Percentiles rank a stretch among this genome's conserved stretches.
Evolutionary conservation across 2,797 vertebrate species (phyloP).

Genomic region (Spinibarbus caldwelli): DNA sequence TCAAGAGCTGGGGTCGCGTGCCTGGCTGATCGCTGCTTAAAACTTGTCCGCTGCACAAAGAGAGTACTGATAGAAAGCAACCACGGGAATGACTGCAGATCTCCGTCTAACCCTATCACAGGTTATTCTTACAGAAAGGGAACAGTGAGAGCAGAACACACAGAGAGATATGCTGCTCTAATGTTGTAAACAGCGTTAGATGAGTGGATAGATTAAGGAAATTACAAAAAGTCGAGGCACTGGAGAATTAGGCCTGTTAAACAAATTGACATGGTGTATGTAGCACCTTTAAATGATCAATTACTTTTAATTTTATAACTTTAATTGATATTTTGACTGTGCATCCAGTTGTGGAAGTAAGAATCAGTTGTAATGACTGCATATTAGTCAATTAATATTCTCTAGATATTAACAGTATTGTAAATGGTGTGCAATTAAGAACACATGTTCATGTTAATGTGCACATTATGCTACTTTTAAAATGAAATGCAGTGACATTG

Average conservation of each 20-base stretch:
- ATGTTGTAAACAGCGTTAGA: conserved; percentile 57
- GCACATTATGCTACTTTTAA: neutral
- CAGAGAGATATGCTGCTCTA: conserved; percentile 39
- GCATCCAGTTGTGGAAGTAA: neutral
- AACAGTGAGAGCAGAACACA: conserved; percentile 47
- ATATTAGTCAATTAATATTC: neutral
- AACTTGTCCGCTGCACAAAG: conserved; percentile 74
- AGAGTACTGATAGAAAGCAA: conserved; percentile 71
- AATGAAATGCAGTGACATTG: neutral
- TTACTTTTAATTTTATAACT: neutral
- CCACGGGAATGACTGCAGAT: conserved; percentile 63
- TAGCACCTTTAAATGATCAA: neutral
- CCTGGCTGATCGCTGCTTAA: conserved; percentile 74
- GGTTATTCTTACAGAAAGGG: conserved; percentile 53
- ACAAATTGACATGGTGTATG: neutral
- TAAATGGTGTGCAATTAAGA: neutral
- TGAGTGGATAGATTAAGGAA: conserved; percentile 41
- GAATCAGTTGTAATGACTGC: neutral
- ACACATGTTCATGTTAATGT: neutral
- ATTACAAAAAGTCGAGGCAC: conserved; percentile 30
- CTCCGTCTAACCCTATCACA: conserved; percentile 41
- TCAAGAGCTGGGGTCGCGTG: conserved; percentile 75
- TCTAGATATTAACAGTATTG: neutral
- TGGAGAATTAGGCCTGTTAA: neutral
- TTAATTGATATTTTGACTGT: neutral